Evolutionary conservation across 2,888 invertebrate genomes (phyloP).

Genomic region (Minunthozetes semirufus): DNA sequence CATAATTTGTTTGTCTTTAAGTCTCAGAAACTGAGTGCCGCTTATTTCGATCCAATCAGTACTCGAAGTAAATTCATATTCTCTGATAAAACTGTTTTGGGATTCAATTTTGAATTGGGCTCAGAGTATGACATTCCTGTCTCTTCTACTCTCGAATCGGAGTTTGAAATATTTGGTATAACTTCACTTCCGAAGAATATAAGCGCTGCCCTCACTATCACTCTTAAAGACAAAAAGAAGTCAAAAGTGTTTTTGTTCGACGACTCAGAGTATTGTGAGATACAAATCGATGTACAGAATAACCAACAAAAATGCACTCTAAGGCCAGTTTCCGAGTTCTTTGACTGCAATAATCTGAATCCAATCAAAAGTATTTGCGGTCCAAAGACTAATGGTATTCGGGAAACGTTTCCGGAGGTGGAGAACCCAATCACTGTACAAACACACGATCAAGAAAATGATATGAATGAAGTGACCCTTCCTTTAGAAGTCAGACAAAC

Average conservation of each 20-base stretch:
- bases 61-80: background rate
- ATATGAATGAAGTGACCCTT: too few species aligned
- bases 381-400: too few species aligned
- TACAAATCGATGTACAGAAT: background rate
- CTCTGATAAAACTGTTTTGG: background rate
- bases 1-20: background rate
- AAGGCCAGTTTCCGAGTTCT: background rate
- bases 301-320: background rate
- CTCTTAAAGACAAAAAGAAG: background rate
- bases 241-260: background rate
- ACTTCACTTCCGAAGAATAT: background rate
- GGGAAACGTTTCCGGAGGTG: too few species aligned
- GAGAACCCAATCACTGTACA: too few species aligned
- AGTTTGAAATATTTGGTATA: background rate
- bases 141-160: background rate
- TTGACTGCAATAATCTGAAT: too few species aligned
- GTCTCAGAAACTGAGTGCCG: background rate
- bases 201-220: background rate
- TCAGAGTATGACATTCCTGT: background rate
- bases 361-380: too few species aligned
- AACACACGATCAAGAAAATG: too few species aligned
- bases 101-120: background rate
- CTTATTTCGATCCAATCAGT: conserved; percentile 5
- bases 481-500: too few species aligned
- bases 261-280: background rate